These are phyloP conservation scores for Megaceryle alcyon DNA, from an alignment of 2,797 vertebrate species.

Conservation along the genomic window DNA sequence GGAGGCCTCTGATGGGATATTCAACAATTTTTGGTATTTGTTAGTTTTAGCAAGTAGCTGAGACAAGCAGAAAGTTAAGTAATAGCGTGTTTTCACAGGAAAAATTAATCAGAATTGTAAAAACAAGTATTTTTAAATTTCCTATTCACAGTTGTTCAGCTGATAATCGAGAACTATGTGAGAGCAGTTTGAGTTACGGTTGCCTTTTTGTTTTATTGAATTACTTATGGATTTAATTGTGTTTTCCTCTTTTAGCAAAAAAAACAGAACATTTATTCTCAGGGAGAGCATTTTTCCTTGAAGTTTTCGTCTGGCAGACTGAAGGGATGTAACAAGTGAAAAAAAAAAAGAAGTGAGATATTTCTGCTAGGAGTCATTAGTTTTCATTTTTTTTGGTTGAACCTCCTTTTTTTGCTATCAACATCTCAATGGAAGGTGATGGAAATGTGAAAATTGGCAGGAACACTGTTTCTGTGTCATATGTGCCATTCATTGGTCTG, in stretches of 20 bases:
- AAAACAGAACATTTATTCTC: rapidly evolving
- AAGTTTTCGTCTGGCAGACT: not conserved
- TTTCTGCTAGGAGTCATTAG: not conserved
- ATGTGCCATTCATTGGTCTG: not conserved
- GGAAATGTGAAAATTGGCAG: not conserved
- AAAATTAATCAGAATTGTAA: not conserved
- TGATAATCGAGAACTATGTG: not conserved
- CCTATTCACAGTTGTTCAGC: not conserved
- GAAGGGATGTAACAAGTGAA: not conserved
- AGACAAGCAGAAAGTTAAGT: not conserved
- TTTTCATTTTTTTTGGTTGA: not conserved
- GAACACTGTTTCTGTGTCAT: not conserved
- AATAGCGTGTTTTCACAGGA: not conserved
- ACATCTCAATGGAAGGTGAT: not conserved
- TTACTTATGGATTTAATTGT: not conserved
- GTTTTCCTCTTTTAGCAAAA: not conserved
- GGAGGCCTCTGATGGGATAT: not conserved
- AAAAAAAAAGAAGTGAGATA: not conserved
- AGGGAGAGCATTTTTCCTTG: not conserved
- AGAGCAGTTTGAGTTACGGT: not conserved
- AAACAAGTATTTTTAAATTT: not conserved
- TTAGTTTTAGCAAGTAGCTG: not conserved
- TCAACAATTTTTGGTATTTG: not conserved
- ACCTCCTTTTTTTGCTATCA: not conserved
- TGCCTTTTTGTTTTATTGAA: not conserved